Evolutionary conservation across 2,888 invertebrate genomes (phyloP), one percentile per base, ranked within the genome.

Genomic region (Plusia festucae): DNA sequence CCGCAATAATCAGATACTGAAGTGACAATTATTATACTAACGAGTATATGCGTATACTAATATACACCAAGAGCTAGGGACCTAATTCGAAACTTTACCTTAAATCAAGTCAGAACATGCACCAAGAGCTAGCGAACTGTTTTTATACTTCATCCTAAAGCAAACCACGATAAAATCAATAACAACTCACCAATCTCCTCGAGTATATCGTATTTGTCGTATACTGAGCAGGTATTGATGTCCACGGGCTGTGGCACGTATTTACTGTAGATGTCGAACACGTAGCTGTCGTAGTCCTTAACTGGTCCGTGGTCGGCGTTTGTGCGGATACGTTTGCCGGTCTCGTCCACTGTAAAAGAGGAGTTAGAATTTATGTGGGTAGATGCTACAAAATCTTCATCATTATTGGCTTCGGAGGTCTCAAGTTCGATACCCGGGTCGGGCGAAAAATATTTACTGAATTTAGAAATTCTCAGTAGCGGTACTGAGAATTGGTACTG

Each of bases 201-300:
- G 49, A 99, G 96, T 74, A 99, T 99, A 85, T 99, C 99, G 89
- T 99, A 99, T 87, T 97, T 98, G 91, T 99, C 99, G 91, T 99
- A 99, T 0, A 99, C 99, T 68, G 98, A 99, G 84, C 97, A 97
- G 0, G 97, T 97, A 86, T 98, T 99, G 86, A 99, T 98, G 86
- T 99, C 99, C 16, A 99, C 99, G 0, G 99, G 99, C 90, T 99
- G 99, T 40, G 99, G 99, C 60, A 99, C 98, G 88, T 98, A 99
- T 91, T 99, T 99, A 86, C 99, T 98, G 96, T 99, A 99, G 70
- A 99, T 97, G 87, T 99, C 99, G 91, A 99, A 99, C 27, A 99
- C 99, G 91, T 98, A 99, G 87, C 98, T 98, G 89, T 99, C 99
- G 91, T 99, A 99, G 93, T 99, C 99, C 83, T 97, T 98, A 55